Evolutionary conservation across 2,888 invertebrate species (phyloP).

Genomic region (Emmelina monodactyla): DNA sequence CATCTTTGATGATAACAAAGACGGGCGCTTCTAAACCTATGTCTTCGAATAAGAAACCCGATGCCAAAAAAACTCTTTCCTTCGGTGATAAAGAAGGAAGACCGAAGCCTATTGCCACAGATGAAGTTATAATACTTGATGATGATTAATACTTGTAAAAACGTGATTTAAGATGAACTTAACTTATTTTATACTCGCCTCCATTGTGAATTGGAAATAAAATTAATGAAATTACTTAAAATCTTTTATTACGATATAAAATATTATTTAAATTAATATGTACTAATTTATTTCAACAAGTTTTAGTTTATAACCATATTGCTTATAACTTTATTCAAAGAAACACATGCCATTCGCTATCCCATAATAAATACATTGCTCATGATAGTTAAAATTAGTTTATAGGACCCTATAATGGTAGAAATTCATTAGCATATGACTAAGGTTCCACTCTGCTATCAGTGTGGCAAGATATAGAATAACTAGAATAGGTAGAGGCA

Average conservation of each 20-base stretch:
- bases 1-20: conserved; percentile 62
- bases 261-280: too few relatives aligned
- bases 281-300: too few relatives aligned
- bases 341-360: too few relatives aligned
- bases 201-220: too few relatives aligned
- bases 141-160: too few relatives aligned
- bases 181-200: too few relatives aligned
- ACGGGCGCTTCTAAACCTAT: conserved; percentile 28
- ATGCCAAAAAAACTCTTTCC: conserved; percentile 36
- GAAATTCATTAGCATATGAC: conserved; percentile 80
- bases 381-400: conserved; percentile 1
- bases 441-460: conserved; percentile 84
- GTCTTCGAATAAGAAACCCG: conserved; percentile 31
- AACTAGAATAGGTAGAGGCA: conserved; percentile 81
- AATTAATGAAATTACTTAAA: too few relatives aligned
- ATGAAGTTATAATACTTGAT: conserved; percentile 54
- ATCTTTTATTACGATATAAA: too few relatives aligned
- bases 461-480: conserved; percentile 81
- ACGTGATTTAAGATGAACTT: too few relatives aligned
- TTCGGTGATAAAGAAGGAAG: conserved; percentile 27
- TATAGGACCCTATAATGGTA: conserved; percentile 82
- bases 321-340: too few relatives aligned
- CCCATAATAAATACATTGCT: too few relatives aligned
- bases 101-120: conserved; percentile 39
- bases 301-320: too few relatives aligned